Evolutionary conservation across 2,888 invertebrate species (phyloP).

Genomic region (Onthophagus sagittarius): DNA sequence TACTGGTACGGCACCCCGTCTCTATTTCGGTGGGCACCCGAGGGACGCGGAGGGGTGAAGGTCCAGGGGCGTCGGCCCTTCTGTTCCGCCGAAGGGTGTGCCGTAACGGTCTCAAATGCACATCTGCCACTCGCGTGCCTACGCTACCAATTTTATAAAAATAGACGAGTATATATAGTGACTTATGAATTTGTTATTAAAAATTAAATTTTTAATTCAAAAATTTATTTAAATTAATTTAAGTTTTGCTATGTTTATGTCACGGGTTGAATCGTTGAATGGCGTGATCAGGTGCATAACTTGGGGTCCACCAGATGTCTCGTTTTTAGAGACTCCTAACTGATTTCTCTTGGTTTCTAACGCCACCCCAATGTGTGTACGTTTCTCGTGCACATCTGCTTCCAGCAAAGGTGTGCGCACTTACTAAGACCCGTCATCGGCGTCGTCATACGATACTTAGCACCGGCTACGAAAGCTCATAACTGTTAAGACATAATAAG

Average conservation of each 20-base stretch:
- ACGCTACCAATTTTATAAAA: constrained; percentile 28
- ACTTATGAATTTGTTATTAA: neutral
- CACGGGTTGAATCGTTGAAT: too few species aligned
- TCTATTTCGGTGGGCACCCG: constrained; percentile 5
- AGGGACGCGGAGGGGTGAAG: constrained; percentile 20
- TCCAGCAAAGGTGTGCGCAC: neutral
- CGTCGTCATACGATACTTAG: neutral
- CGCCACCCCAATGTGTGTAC: neutral
- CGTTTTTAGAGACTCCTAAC: neutral
- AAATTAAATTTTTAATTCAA: neutral
- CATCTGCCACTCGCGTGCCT: constrained; percentile 42
- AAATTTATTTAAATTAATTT: too few species aligned
- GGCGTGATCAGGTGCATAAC: neutral
- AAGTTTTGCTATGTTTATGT: too few species aligned
- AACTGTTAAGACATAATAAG: neutral
- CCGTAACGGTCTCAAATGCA: constrained; percentile 39
- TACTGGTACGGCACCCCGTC: constrained; percentile 11
- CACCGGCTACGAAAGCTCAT: neutral
- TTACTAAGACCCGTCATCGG: neutral
- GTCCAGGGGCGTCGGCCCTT: constrained; percentile 25
- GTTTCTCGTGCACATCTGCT: neutral
- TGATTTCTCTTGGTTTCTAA: neutral
- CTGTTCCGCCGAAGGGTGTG: constrained; percentile 27
- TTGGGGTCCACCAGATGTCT: neutral
- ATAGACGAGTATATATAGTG: neutral